These are phyloP conservation scores for Empidonax alnorum DNA, from an alignment of 2,113 vertebrate species.

Conservation along the genomic window DNA sequence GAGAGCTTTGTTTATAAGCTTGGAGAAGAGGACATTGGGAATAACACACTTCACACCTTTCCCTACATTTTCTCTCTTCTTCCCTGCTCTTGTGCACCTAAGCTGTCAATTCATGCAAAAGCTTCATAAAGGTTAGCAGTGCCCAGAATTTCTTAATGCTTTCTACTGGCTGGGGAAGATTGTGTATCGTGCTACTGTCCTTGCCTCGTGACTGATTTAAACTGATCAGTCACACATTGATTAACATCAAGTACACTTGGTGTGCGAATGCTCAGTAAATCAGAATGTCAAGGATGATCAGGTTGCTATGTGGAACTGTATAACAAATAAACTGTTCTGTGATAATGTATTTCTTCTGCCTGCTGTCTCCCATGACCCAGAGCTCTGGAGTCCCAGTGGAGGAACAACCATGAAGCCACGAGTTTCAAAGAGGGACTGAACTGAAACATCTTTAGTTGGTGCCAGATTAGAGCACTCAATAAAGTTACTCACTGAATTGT, in stretches of 20 bases:
- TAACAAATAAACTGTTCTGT: neutral
- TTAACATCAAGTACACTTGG: neutral
- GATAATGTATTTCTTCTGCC: neutral
- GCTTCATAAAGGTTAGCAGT: neutral
- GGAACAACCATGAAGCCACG: neutral
- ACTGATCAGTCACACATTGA: neutral
- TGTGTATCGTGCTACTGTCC: neutral
- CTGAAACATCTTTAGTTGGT: neutral
- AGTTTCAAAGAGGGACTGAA: neutral
- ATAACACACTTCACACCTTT: neutral
- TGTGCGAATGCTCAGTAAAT: neutral
- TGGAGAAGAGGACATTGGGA: fast-evolving
- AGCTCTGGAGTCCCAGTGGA: neutral
- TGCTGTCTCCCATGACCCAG: neutral
- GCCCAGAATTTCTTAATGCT: neutral
- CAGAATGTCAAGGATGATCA: neutral
- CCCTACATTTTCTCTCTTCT: neutral
- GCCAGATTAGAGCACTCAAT: neutral
- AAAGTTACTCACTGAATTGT: neutral
- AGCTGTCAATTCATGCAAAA: neutral
- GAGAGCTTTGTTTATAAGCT: neutral
- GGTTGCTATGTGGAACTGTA: neutral
- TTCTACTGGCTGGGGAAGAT: neutral
- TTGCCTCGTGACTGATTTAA: fast-evolving
- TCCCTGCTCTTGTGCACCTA: neutral